Conservation (phyloP, 2,113 vertebrate genomes). For the Myiozetetes cayanensis region DNA sequence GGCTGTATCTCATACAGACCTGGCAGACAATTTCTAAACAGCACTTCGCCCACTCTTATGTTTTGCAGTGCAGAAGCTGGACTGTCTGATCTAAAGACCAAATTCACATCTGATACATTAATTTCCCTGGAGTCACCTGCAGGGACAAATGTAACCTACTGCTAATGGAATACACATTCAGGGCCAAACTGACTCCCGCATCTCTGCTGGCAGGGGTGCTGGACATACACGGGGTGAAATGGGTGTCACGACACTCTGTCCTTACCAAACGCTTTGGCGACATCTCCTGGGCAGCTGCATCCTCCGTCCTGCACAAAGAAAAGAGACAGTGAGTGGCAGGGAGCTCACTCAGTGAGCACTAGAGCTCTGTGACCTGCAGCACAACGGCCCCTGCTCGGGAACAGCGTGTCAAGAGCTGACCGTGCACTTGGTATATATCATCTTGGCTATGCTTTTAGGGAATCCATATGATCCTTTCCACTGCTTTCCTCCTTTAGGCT, state of each 20-base stretch:
- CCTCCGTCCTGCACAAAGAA: constrained; percentile 86
- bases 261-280: constrained; percentile 98
- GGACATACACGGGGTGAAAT: rapidly evolving
- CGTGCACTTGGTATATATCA: neutral
- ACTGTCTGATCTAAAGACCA: neutral
- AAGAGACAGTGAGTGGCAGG: neutral
- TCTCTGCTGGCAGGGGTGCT: neutral
- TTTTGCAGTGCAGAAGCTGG: neutral
- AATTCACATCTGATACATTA: neutral
- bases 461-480: neutral
- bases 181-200: neutral
- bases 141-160: neutral
- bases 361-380: neutral
- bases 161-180: neutral
- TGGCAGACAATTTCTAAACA: neutral
- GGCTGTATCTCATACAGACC: neutral
- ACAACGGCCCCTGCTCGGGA: neutral
- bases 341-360: neutral
- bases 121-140: neutral
- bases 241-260: neutral
- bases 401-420: neutral
- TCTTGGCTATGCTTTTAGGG: neutral
- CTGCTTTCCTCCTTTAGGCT: neutral
- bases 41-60: neutral
- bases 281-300: constrained; percentile 96